Base-by-base conservation (phyloP, 2,888 invertebrate species). In the Serripes groenlandicus region DNA sequence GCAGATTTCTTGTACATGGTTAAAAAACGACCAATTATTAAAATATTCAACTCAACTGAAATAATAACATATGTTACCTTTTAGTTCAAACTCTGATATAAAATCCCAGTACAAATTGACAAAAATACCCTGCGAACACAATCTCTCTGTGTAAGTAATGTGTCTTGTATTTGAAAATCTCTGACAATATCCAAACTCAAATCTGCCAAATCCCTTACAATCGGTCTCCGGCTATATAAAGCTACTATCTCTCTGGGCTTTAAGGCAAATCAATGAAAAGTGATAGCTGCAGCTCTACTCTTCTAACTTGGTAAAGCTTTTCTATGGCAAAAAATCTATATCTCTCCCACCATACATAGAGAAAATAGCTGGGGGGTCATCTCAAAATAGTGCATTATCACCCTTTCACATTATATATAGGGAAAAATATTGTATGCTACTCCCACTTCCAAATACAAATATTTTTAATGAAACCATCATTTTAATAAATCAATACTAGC, bases 181-280 rank as follows among this genome's bases (percentile, higher is more conserved):
- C n/a, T n/a, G n/a, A n/a, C n/a, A n/a, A n/a, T n/a, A n/a, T n/a
- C n/a, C n/a, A n/a, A n/a, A n/a, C n/a, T n/a, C n/a, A n/a, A n/a
- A n/a, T n/a, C n/a, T n/a, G n/a, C n/a, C n/a, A n/a, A n/a, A n/a
- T n/a, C n/a, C n/a, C n/a, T n/a, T n/a, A n/a, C n/a, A n/a, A n/a
- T n/a, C n/a, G 26, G 21, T 26, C 58, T 58, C 58, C 15, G 58
- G 23, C 23, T 58, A 23, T 58, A 58, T 58, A 58, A 58, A 58
- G 58, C 58, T 58, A 58, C 58, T 58, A n/a, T n/a, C n/a, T n/a
- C n/a, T n/a, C n/a, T n/a, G n/a, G n/a, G n/a, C 58, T n/a, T 28
- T 23, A 35, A 37, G n/a, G 66, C 35, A 35, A 66, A 66, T 66
- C 66, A 66, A 66, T 66, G 66, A 66, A 66, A n/a, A 66, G 66